Evolutionary conservation across 2,888 invertebrate genomes (phyloP), one percentile per base, ranked within the genome.

Genomic region (Acanthosepion pharaonis): DNA sequence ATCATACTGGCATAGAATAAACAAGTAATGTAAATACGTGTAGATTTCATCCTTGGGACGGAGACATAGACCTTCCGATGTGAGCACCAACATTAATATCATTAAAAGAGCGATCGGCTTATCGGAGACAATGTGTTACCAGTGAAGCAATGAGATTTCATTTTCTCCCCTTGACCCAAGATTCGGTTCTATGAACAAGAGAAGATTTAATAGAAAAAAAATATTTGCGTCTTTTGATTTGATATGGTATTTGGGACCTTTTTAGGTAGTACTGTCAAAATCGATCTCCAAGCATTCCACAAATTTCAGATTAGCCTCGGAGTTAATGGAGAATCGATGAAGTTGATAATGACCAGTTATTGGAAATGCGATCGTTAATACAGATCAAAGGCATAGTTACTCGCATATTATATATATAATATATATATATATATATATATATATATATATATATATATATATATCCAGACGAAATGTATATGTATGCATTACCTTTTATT

Each of bases 301-400:
- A 78, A 78, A 33, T 33, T n/a, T n/a, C n/a, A 78, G 78, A 78
- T 78, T 78, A 78, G 33, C n/a, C 33, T 33, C 78, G 15, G n/a
- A 78, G n/a, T 78, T n/a, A 78, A n/a, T n/a, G n/a, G n/a, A 78
- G 78, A 78, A 78, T 78, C 78, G 78, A 78, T 78, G 78, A 11
- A 78, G 78, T 78, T n/a, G 78, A 78, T 78, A 33, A 78, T 78
- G 78, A 78, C 78, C 78, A 78, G 78, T n/a, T 78, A 78, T 78
- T 78, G 78, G 78, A 78, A 78, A 78, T 78, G 15, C 78, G n/a
- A n/a, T 78, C 78, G 33, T 78, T 78, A 78, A 78, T 78, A 78
- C 33, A n/a, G 15, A 11, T 78, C 78, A 78, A 78, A 78, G 78
- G 78, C 78, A 33, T 78, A n/a, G 33, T n/a, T n/a, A 78, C 33